Base-by-base conservation (phyloP, 2,888 invertebrate species). In the Standfussiana lucernea region DNA sequence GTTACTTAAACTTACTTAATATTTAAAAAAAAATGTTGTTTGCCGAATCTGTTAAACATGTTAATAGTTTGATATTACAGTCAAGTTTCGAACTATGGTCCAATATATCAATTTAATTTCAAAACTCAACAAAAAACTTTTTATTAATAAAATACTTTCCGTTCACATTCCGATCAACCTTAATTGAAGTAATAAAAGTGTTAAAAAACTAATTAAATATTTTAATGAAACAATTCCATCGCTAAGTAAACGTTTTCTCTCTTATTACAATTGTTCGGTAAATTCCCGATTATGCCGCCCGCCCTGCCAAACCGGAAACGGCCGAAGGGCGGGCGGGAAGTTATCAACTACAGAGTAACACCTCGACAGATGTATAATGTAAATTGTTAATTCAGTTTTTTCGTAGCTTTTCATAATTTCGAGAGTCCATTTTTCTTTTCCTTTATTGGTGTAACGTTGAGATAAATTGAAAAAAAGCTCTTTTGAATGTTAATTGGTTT, bases 211-310 rank as follows among this genome's bases (percentile, higher is more conserved):
- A 82, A 86, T 86, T 81, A 84, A 84, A 77, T 70, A 70, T 82
- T 80, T 79, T 81, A 80, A 84, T 84, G 73, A 82, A 87, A 86
- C 77, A 62, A 78, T 80, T 79, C 79, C 62, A 81, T 81, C 64
- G 71, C 75, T 77, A 78, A 83, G 74, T 86, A 83, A 88, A 85
- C 75, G 71, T 69, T 86, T 73, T 77, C 80, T 67, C 79, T 77
- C 75, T 83, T 84, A 88, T 90, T 91, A 91, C 87, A 89, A 89
- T 86, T 88, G 89, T 88, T 87, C 82, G 84, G 88, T 85, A 89
- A 90, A 90, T 88, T 89, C 88, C 83, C 87, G 90, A 92, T 93
- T 91, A 91, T 88, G 68, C 88, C 86, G 84, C 88, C 87, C 82
- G 77, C 85, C 86, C 84, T 79, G 79, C 40, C 71, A 61, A 75